These are phyloP conservation scores for Podargus strigoides DNA, from an alignment of 2,797 vertebrate genomes.

Conservation along the genomic window DNA sequence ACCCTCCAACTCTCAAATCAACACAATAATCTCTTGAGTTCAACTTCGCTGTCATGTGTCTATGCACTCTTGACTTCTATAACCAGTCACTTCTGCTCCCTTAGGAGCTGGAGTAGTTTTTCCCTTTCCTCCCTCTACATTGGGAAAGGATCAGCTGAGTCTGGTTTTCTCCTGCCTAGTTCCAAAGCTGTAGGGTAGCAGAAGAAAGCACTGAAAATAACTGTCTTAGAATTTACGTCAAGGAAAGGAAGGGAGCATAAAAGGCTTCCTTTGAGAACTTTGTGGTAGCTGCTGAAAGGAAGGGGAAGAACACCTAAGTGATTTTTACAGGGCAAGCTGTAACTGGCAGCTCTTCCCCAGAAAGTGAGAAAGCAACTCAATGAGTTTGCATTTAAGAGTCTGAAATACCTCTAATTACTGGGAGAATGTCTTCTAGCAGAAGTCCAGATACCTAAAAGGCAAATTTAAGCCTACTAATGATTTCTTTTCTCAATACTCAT, in stretches of 20 bases:
- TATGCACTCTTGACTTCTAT: not conserved
- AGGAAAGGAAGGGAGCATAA: not conserved
- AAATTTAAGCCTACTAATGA: not conserved
- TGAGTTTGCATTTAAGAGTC: not conserved
- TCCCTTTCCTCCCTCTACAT: not conserved
- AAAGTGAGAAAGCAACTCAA: not conserved
- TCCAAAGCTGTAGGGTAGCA: not conserved
- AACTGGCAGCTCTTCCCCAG: not conserved
- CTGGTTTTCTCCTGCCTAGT: not conserved
- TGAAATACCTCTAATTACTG: not conserved
- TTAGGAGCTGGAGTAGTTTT: not conserved
- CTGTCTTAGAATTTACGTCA: not conserved
- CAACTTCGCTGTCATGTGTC: not conserved
- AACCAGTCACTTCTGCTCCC: not conserved
- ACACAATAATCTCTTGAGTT: not conserved
- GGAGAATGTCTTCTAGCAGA: not conserved
- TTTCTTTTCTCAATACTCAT: not conserved
- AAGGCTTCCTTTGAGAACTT: not conserved
- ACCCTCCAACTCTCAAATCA: not conserved
- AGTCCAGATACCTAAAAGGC: no score
- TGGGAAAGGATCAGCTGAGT: not conserved
- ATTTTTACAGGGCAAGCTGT: not conserved
- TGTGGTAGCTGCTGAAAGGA: not conserved
- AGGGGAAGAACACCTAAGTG: not conserved
- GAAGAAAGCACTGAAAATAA: not conserved